phyloP scores from a whole-genome alignment of 2,113 vertebrate genomes.

The Gymnocephalus cernua region DNA sequence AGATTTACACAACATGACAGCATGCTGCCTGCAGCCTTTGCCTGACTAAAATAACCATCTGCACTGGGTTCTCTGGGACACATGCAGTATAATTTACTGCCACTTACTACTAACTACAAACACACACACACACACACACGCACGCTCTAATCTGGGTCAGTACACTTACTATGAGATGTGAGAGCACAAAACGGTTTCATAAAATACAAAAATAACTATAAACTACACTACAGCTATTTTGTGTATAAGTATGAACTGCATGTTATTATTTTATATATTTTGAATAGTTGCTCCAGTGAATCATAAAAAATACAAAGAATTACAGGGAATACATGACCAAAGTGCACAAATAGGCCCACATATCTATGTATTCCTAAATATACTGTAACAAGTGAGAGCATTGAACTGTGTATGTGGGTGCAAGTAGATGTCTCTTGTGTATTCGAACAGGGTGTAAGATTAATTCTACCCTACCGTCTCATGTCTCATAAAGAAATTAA shows the following conservation, averaged over 20 bases:
- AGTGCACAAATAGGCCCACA: neutral
- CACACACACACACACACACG: slow-evolving; percentile 36
- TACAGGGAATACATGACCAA: neutral
- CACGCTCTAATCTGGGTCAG: slow-evolving; percentile 60
- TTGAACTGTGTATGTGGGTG: neutral
- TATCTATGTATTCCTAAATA: neutral
- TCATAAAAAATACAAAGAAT: neutral
- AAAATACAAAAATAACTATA: slow-evolving; percentile 15
- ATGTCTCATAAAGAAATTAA: slow-evolving; percentile 36
- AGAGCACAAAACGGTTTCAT: slow-evolving; percentile 1
- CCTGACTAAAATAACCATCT: slow-evolving; percentile 67
- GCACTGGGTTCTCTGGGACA: slow-evolving; percentile 50
- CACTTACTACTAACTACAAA: slow-evolving; percentile 44
- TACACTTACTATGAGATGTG: slow-evolving; percentile 19
- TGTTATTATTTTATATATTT: neutral
- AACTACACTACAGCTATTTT: neutral
- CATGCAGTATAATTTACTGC: slow-evolving; percentile 44
- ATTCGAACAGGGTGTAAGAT: slow-evolving; percentile 9
- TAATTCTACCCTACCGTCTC: slow-evolving; percentile 27
- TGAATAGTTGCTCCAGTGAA: neutral
- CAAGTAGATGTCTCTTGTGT: neutral
- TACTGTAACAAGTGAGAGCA: neutral
- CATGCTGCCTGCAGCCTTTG: slow-evolving; percentile 51
- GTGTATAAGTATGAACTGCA: neutral
- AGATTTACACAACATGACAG: slow-evolving; percentile 64